Base-by-base conservation (phyloP, 2,888 invertebrate genomes). In the Cinara cedri region DNA sequence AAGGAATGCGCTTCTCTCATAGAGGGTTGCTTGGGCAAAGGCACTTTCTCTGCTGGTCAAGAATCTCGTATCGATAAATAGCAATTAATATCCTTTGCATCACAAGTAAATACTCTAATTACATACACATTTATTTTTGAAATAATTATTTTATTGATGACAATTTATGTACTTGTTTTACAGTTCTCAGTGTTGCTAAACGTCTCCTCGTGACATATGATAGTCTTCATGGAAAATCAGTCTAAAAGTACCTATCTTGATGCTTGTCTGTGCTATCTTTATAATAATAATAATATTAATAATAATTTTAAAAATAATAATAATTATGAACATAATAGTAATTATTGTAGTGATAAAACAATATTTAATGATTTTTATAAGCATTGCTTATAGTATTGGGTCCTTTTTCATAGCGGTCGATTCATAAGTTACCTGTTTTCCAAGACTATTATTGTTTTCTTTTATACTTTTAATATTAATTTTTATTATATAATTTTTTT, bases 41-140 rank as follows among this genome's bases (percentile, higher is more conserved):
- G 60, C 21, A 70, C 78, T 34, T 78, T 78, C 8, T 60, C 78
- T 78, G 68, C 68, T 34, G 34, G 57, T 60, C 78, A 78, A 51
- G 82, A 81, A 34, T 72, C 82, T 21, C 70, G 78, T 68, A 80
- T 82, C 34, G 81, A 82, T 81, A 82, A 82, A 82, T 82, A 82
- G 82, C 82, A 82, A 81, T 82, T 81, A 82, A 82, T 82, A 78
- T 57, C 78, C 34, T 70, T 78, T 70, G 78, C 78, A 78, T 78
- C 78, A 78, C 54, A 68, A 78, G 78, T 78, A 78, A 70, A 55
- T 19, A 3, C 10, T 46, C 4, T 26, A 16, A 34, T 76, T 46
- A n/a, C n/a, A 16, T 8, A 21, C 9, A 51, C 2, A 42, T 19
- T 55, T 34, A 19, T 34, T 3, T 16, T 34, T 34, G 34, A 34